Evolutionary conservation across 2,113 vertebrate genomes (phyloP), one percentile per base, ranked within the genome.

Genomic region (Ictalurus furcatus): DNA sequence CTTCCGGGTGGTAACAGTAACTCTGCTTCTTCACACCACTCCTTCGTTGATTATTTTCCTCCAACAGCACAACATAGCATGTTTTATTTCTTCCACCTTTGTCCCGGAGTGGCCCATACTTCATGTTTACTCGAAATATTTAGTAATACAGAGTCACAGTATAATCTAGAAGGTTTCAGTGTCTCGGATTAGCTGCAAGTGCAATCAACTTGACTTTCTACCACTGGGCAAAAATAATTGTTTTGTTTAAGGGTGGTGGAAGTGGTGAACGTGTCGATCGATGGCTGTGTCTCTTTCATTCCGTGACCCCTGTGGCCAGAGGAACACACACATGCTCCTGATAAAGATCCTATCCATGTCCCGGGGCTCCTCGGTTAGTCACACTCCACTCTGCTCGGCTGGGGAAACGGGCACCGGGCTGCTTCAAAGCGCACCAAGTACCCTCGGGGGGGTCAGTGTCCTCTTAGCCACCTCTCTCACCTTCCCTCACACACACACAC

Each of bases 281-380:
- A 40, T 92, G 89, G 73, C 89, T 84, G 88, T 59, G 88, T 93
- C 88, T 89, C 67, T 86, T 87, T 85, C 89, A 92, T 91, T 84
- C 92, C 91, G 89, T 94, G 97, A 95, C 94, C 91, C 94, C 93
- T 93, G 94, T 93, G 92, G 90, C 91, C 93, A 92, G 92, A 84
- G 87, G 88, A 92, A 44, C 56, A 94, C 96, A 97, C 98, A 99
- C 96, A 95, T 99, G 98, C 97, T 97, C 97, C 97, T 98, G 97
- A 99, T 99, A 97, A 98, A 98, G 95, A 94, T 92, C 93, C 93
- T 93, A 84, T 91, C 59, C 78, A 91, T 92, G 88, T 94, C 96
- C 94, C 56, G 28, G 87, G 95, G 96, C 95, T 59, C 6, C 92
- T 92, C 81, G 88, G 93, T 98, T 96, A 96, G 97, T 98, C 97